Percentiles rank a stretch among this genome's conserved stretches.
Conservation (phyloP, 2,888 invertebrate species). For the Drosophila testacea region DNA sequence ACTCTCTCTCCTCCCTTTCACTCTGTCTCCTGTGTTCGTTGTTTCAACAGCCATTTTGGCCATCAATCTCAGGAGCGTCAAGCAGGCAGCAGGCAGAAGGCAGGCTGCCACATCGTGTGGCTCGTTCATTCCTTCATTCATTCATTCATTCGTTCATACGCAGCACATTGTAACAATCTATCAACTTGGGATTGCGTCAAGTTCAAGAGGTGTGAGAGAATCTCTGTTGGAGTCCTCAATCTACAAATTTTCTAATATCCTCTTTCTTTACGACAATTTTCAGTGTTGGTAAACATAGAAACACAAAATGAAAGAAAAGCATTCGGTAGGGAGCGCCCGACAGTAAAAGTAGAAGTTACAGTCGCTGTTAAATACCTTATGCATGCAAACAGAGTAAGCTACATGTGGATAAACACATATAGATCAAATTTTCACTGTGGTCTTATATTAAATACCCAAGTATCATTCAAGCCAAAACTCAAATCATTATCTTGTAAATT, state of each 20-base stretch:
- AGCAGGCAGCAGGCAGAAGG: slow-evolving; percentile 56
- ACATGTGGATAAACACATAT: too few relatives aligned
- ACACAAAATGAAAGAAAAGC: too few relatives aligned
- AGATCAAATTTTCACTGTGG: too few relatives aligned
- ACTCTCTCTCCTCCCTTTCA: slow-evolving; percentile 10
- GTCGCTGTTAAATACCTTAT: too few relatives aligned
- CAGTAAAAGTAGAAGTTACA: too few relatives aligned
- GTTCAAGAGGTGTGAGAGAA: slow-evolving; percentile 31
- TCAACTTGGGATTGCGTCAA: slow-evolving; percentile 52
- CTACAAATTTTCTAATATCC: slow-evolving; percentile 3
- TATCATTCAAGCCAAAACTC: too few relatives aligned
- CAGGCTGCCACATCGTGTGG: slow-evolving; percentile 40
- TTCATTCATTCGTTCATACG: slow-evolving; percentile 56
- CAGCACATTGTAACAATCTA: slow-evolving; percentile 73
- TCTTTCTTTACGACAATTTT: background rate
- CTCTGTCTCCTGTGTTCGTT: slow-evolving; percentile 39
- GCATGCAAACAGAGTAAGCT: too few relatives aligned
- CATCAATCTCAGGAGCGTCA: slow-evolving; percentile 72
- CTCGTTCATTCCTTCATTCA: slow-evolving; percentile 47
- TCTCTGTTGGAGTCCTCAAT: slow-evolving; percentile 23
- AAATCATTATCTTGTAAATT: too few relatives aligned
- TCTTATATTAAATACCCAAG: too few relatives aligned
- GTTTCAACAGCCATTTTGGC: slow-evolving; percentile 79
- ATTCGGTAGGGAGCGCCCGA: too few relatives aligned
- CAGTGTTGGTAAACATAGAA: background rate